Evolutionary conservation across 2,888 invertebrate genomes (phyloP).

Genomic region (Scelioninae gen. 2): DNA sequence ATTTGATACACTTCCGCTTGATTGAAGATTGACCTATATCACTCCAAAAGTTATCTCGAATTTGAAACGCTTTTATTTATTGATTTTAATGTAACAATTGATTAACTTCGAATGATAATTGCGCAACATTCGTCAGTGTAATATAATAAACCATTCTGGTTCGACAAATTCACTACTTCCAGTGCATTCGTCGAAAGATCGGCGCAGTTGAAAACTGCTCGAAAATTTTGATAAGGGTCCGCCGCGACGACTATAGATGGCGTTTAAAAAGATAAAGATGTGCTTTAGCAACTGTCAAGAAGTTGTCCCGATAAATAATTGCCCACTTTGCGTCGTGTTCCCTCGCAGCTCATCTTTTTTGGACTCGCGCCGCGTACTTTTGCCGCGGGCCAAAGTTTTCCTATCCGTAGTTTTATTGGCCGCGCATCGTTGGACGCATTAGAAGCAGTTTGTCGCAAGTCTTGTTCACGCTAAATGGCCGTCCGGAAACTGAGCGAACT

Average conservation of each 20-base stretch:
- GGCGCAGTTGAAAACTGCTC: conserved; percentile 9
- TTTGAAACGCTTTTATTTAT: too few species aligned
- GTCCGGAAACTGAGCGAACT: conserved; percentile 49
- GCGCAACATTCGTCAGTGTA: too few species aligned
- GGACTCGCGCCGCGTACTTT: conserved; percentile 53
- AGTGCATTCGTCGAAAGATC: background rate
- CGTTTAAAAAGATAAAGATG: conserved; percentile 56
- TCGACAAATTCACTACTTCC: too few species aligned
- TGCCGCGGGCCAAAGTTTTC: conserved; percentile 56
- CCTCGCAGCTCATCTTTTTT: conserved; percentile 60
- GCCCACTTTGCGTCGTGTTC: conserved; percentile 57
- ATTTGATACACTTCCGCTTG: too few species aligned
- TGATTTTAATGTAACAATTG: too few species aligned
- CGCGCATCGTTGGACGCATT: conserved; percentile 60
- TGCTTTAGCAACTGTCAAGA: conserved; percentile 57
- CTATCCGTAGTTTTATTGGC: conserved; percentile 58
- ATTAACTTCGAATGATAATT: too few species aligned
- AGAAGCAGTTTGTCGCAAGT: conserved; percentile 59
- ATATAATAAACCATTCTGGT: too few species aligned
- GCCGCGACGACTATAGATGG: conserved; percentile 40
- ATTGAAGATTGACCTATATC: too few species aligned
- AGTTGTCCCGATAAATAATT: conserved; percentile 58
- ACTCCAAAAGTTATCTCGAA: too few species aligned
- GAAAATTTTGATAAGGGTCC: conserved; percentile 39
- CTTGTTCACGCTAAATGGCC: conserved; percentile 55